Conservation (phyloP, 2,113 vertebrate species). For the Ciconia boyciana region DNA sequence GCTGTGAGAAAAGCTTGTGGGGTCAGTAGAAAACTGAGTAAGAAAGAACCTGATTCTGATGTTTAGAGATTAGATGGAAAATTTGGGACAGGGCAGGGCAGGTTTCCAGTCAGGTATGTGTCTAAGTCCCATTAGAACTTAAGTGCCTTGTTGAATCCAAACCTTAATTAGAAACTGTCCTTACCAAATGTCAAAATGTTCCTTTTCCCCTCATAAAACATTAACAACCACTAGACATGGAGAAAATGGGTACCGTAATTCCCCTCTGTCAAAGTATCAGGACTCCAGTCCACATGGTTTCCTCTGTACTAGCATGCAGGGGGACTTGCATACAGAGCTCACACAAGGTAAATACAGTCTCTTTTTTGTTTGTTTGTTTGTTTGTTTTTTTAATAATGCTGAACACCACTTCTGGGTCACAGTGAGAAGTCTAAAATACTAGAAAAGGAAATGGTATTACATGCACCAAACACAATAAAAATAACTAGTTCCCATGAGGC, state of each 20-base stretch:
- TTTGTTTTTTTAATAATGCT: not conserved
- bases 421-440: not conserved
- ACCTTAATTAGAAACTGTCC: constrained; percentile 37
- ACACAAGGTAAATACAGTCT: not conserved
- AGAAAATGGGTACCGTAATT: constrained; percentile 33
- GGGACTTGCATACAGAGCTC: not conserved
- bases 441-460: not conserved
- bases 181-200: constrained; percentile 42
- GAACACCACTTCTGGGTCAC: not conserved
- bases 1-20: not conserved
- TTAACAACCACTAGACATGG: not conserved
- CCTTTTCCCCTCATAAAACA: constrained; percentile 43
- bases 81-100: constrained; percentile 3
- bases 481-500: not conserved
- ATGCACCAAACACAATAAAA: not conserved
- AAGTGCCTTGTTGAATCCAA: constrained; percentile 14
- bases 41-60: not conserved
- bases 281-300: not conserved
- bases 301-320: not conserved
- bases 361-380: not conserved
- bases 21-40: not conserved
- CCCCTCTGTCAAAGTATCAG: not conserved
- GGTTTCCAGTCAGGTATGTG: constrained; percentile 21
- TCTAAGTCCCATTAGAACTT: constrained; percentile 14
- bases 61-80: not conserved